Evolutionary conservation across 30 jellyfish, hydroid and myxozoan species (phyloP).

Genomic region (Hydractinia symbiolongicarpus): DNA sequence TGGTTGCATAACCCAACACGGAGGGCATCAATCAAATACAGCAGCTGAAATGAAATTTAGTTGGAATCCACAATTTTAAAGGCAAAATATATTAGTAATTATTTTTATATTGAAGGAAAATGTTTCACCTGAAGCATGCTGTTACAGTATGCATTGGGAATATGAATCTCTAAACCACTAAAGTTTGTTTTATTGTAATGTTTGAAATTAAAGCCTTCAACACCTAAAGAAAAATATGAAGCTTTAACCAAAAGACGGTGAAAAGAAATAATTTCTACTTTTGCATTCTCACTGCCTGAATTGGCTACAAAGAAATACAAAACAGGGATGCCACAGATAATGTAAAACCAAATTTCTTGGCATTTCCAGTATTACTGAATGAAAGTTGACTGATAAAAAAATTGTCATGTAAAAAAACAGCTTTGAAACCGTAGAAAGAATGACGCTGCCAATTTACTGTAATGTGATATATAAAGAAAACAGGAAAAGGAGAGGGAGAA

Average conservation of each 20-base stretch:
- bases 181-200: conserved; percentile 80
- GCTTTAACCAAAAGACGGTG: not conserved
- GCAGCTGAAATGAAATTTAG: conserved; percentile 40
- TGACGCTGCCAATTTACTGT: too few relatives aligned
- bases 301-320: too few relatives aligned
- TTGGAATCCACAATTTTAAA: not conserved
- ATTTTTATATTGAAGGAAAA: not conserved
- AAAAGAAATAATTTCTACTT: not conserved
- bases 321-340: too few relatives aligned
- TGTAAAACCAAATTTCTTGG: too few relatives aligned
- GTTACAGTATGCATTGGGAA: conserved; percentile 97
- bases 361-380: too few relatives aligned
- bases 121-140: conserved; percentile 83
- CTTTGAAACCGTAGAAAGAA: too few relatives aligned
- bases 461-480: too few relatives aligned
- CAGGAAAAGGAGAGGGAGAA: too few relatives aligned
- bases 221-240: conserved; percentile 37
- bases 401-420: too few relatives aligned
- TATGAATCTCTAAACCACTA: conserved; percentile 92
- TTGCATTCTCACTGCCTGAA: too few relatives aligned
- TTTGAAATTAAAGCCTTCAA: conserved; percentile 82
- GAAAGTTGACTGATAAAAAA: too few relatives aligned
- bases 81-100: not conserved
- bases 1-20: conserved; percentile 78
- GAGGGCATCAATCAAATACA: conserved; percentile 70